Evolutionary conservation across 2,113 vertebrate species (phyloP).

Genomic region (Romanogobio albipinnatus): DNA sequence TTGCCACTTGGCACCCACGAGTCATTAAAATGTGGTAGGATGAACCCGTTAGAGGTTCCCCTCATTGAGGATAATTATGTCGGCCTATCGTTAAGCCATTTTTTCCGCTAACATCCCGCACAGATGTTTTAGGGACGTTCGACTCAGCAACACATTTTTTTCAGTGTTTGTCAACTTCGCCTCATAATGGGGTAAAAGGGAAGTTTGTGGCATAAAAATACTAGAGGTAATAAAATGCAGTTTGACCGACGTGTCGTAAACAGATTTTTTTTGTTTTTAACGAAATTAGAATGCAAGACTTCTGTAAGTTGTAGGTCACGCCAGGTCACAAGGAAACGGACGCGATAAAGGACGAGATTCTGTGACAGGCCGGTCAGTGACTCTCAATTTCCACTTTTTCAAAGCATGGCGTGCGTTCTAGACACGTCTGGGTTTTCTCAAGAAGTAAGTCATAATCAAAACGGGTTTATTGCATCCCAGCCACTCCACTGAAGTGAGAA

Average conservation of each 20-base stretch:
- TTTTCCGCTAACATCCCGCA: slow-evolving; percentile 25
- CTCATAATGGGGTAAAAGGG: not conserved
- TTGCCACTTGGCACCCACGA: slow-evolving; percentile 70
- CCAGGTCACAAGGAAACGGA: slow-evolving; percentile 52
- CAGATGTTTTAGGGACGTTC: slow-evolving; percentile 8
- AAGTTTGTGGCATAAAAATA: slow-evolving; percentile 21
- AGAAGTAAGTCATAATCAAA: slow-evolving; percentile 57
- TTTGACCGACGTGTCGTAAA: slow-evolving; percentile 40
- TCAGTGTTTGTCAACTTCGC: slow-evolving; percentile 18
- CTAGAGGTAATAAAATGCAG: not conserved
- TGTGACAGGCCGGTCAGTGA: slow-evolving; percentile 74
- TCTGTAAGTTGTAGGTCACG: slow-evolving; percentile 34
- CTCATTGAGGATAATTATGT: slow-evolving; percentile 60
- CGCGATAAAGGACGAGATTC: slow-evolving; percentile 61
- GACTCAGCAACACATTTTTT: slow-evolving; percentile 18
- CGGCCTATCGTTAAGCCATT: slow-evolving; percentile 30
- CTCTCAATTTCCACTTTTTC: slow-evolving; percentile 68
- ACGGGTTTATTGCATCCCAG: slow-evolving; percentile 47
- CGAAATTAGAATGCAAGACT: slow-evolving; percentile 26
- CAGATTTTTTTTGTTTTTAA: slow-evolving; percentile 42
- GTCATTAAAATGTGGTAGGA: slow-evolving; percentile 75
- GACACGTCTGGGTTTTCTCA: slow-evolving; percentile 74
- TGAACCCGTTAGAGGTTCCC: slow-evolving; percentile 63
- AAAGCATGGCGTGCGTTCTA: slow-evolving; percentile 69
- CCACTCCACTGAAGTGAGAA: slow-evolving; percentile 65